Base-by-base conservation (phyloP, 92 coral and sea anemone genomes). In the Porites evermanni region DNA sequence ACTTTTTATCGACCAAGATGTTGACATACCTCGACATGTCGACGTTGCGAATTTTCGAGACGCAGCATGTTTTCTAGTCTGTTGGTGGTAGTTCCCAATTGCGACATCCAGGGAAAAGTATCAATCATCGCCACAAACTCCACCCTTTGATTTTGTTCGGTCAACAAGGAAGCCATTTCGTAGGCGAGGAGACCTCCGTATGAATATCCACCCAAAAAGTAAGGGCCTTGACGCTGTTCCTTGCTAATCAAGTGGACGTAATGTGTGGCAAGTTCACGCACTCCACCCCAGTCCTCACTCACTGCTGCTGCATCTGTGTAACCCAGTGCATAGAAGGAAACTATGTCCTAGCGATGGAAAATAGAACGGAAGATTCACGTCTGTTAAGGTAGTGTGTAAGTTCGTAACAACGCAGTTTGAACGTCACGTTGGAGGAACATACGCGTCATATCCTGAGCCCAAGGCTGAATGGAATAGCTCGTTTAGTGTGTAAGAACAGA, bases 181-280 rank as follows among this genome's bases (percentile, higher is more conserved):
- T 84, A 84, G 20, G 94, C 94, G 24, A 93, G 71, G n/a, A 90
- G 76, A 4, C 94, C 96, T 7, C 94, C 94, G 85, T 88, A 93
- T 8, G 93, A 91, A 54, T 85, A 88, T 60, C 88, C 92, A 71
- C 95, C 98, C 1, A 95, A 89, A 79, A 90, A 95, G 74, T 93
- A 95, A 0, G 98, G 96, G 2, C 98, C 98, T 16, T 80, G 75
- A 8, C 89, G 68, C 82, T 93, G 96, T 58, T 72, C 91, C 54
- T 67, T 67, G 11, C 74, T 70, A 52, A 95, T 91, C 63, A 93
- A 77, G 12, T 79, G 32, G 12, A 91, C 81, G 73, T 95, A 95
- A 9, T 86, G 78, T 60, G 64, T 18, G 16, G 98, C 98, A 23
- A 93, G 89, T 51, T 90, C 84, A 29, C 93, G 87, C 8, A 93